A percentile compares a stretch with the other conserved stretches of the same genome.
Conservation (phyloP, 2,888 invertebrate species). For the Pollenia labialis region DNA sequence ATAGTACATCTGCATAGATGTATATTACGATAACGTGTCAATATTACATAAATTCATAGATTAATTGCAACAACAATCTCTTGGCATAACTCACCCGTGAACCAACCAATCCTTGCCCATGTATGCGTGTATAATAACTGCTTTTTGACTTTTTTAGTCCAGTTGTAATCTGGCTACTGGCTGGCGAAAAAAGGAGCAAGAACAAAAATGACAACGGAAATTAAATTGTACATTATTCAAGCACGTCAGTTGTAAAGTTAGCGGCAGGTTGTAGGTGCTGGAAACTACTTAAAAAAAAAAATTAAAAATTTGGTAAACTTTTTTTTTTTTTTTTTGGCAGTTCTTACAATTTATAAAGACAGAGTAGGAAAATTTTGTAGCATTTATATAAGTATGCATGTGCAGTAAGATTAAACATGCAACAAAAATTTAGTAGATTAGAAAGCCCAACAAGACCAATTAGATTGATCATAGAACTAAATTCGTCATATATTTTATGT, state of each 20-base stretch:
- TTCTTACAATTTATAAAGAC: no score
- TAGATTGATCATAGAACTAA: no score
- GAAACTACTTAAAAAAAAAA: background rate
- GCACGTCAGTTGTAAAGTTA: background rate
- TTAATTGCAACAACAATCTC: slow-evolving; percentile 37
- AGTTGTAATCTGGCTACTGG: background rate
- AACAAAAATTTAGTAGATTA: no score
- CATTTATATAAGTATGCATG: no score
- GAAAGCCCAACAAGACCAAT: no score
- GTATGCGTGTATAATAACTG: background rate
- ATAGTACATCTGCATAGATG: background rate
- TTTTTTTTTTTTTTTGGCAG: no score
- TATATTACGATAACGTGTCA: slow-evolving; percentile 50
- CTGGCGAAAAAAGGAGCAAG: background rate
- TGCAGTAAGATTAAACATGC: no score
- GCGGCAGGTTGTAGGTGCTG: no score
- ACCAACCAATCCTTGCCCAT: slow-evolving; percentile 36
- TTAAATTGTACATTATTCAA: slow-evolving; percentile 57
- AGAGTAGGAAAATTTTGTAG: no score
- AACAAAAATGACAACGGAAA: slow-evolving; percentile 61
- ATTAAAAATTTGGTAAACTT: no score
- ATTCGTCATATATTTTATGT: no score
- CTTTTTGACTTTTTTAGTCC: slow-evolving; percentile 7
- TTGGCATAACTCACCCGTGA: slow-evolving; percentile 44
- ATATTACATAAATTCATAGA: slow-evolving; percentile 60